phyloP scores from a whole-genome alignment of 2,113 vertebrate genomes.

The Vanacampus margaritifer region DNA sequence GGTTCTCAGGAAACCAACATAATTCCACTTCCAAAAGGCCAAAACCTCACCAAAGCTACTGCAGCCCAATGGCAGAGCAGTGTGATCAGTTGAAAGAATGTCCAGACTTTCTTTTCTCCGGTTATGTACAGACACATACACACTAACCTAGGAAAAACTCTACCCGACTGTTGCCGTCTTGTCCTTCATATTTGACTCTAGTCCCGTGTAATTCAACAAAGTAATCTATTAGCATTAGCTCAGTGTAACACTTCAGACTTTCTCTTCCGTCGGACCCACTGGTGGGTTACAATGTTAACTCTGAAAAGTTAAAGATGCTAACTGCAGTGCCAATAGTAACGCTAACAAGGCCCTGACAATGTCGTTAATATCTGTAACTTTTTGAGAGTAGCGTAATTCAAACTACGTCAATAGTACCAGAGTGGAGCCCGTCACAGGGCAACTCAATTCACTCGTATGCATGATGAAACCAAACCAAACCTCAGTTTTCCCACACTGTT shows the following conservation, averaged over 20 bases:
- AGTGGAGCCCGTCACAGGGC: not conserved
- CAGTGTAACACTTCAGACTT: not conserved
- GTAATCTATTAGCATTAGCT: not conserved
- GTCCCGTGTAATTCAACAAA: not conserved
- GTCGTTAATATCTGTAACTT: not conserved
- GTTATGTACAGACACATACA: not conserved
- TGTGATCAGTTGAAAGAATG: not conserved
- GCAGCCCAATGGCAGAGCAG: not conserved
- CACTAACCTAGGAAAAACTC: not conserved
- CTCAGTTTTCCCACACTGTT: slow-evolving; percentile 45
- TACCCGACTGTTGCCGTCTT: not conserved
- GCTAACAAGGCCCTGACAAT: no score
- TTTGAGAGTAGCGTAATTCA: not conserved
- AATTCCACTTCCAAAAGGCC: not conserved
- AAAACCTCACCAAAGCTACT: not conserved
- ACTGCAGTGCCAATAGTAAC: no score
- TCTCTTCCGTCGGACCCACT: not conserved
- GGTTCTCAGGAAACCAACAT: not conserved
- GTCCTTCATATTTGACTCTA: not conserved
- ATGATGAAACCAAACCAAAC: slow-evolving; percentile 12
- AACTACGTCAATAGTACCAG: not conserved
- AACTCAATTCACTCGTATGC: not conserved
- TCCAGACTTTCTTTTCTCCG: not conserved
- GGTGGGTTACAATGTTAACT: not conserved
- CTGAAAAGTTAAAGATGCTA: not conserved